Base-by-base conservation (phyloP, 1,140 invertebrate species). In the Marisa cornuarietis region DNA sequence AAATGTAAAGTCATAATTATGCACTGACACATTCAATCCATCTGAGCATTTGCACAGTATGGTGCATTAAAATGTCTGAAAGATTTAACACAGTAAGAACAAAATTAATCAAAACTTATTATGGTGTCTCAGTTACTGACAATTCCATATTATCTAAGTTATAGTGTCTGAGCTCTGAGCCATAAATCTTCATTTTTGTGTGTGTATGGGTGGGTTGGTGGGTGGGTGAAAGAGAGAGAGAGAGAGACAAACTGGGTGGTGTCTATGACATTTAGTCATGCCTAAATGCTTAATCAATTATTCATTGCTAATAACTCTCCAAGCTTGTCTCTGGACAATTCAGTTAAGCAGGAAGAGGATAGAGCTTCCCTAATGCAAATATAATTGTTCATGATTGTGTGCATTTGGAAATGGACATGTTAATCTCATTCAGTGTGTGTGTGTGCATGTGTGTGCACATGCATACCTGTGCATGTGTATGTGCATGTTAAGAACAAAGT, bases 141-240 rank as follows among this genome's bases (percentile, higher is more conserved):
- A 42, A 42, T 42, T 42, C 31, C 31, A 42, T 42, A n/a, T n/a
- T n/a, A n/a, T n/a, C n/a, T n/a, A 42, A 42, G 6, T 42, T 42
- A 42, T 42, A 42, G 31, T 42, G 31, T 42, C 0, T 58, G 11
- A 58, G 54, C 16, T 58, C 54, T 58, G 54, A 58, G 31, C 31
- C 31, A 42, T 42, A 42, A 42, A 42, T 42, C 54, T 58, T 58
- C 54, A 18, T 58, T 58, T 18, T 58, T 72, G 16, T 72, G 71
- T 49, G 69, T 71, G 69, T 71, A 26, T 1, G 69, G 22, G 69
- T 71, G 26, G 42, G 69, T 71, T 31, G 42, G 69, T 71, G 69
- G 13, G 69, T 42, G 69, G 0, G 24, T 71, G 24, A 1, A 26
- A 49, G 69, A 1, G 69, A 49, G 69, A 0, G 69, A 49, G 69